phyloP scores from a whole-genome alignment of 2,888 invertebrate species.

The Alsophila aescularia region DNA sequence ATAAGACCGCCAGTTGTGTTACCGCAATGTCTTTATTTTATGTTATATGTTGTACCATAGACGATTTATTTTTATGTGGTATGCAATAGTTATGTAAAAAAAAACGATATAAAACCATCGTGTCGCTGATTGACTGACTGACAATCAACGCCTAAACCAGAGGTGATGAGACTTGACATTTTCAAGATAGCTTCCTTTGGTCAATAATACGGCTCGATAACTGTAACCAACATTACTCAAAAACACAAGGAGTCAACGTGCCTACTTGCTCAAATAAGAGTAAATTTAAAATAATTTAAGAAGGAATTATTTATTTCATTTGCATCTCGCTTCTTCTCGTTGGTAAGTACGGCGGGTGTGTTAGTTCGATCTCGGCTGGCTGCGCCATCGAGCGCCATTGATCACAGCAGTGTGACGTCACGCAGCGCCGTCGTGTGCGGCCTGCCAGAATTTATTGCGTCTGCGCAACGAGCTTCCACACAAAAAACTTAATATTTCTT shows the following conservation, averaged over 20 bases:
- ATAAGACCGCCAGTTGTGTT: no score
- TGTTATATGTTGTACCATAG: no score
- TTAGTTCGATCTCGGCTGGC: conserved; percentile 64
- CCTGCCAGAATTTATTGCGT: conserved; percentile 81
- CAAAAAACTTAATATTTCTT: conserved; percentile 62
- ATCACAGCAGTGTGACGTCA: conserved; percentile 84
- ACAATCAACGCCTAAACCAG: no score
- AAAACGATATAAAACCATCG: no score
- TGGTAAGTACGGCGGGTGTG: conserved; percentile 43
- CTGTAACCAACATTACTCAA: conserved; percentile 67
- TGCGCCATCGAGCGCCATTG: conserved; percentile 79
- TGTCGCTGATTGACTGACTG: no score
- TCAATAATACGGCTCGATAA: conserved; percentile 56
- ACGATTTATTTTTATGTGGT: no score
- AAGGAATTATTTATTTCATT: conserved; percentile 71
- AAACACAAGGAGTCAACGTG: conserved; percentile 81
- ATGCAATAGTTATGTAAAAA: no score
- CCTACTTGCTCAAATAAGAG: conserved; percentile 76
- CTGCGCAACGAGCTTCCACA: conserved; percentile 72
- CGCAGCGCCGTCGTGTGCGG: conserved; percentile 84
- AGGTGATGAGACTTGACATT: no score
- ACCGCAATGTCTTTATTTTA: no score
- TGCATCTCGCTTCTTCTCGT: conserved; percentile 60
- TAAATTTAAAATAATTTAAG: conserved; percentile 80
- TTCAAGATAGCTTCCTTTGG: no score